Evolutionary conservation across 2,797 vertebrate species (phyloP), one percentile per base, ranked within the genome.

Genomic region (Lacerta agilis): DNA sequence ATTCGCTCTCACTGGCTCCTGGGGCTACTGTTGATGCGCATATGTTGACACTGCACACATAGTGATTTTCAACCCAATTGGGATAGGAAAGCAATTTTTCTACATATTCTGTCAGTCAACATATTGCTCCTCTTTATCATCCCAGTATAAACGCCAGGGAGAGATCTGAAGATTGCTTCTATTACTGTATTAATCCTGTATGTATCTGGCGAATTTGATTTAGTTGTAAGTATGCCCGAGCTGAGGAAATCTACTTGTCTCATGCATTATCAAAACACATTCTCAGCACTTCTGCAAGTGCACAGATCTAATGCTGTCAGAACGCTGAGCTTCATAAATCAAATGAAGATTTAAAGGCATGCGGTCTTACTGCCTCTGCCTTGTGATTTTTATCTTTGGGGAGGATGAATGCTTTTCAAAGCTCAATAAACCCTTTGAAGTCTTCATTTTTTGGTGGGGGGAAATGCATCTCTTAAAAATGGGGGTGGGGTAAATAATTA

Each of bases 271-370:
- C 36, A 72, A 0, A 8, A 73, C 33, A 88, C 86, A 11, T 61
- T 88, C 69, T 83, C 73, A 90, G 92, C 86, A 89, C 41, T 88
- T 64, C 8, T 67, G 29, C 4, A 43, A 73, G 88, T 85, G 71
- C 43, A 90, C 36, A 85, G 89, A 91, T 92, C 45, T 45, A 83
- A 6, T 71, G 3, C 79, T 71, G 89, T 85, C 15, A 9, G 10
- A 86, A 38, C 91, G 76, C 9, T 43, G 69, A 72, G 83, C 55
- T 61, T 20, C 27, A 76, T 45, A 83, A 76, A 79, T 18, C 9
- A 55, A 38, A 20, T 61, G 61, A 25, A 29, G 66, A 4, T 58
- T 83, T 90, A 85, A 90, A 86, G 8, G 15, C 90, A 83, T 4
- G 72, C 83, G 75, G 15, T 61, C 75, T 76, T 81, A 90, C 29